These are phyloP conservation scores for Philhelius pedissequus DNA, from an alignment of 2,888 invertebrate genomes.

Conservation along the genomic window DNA sequence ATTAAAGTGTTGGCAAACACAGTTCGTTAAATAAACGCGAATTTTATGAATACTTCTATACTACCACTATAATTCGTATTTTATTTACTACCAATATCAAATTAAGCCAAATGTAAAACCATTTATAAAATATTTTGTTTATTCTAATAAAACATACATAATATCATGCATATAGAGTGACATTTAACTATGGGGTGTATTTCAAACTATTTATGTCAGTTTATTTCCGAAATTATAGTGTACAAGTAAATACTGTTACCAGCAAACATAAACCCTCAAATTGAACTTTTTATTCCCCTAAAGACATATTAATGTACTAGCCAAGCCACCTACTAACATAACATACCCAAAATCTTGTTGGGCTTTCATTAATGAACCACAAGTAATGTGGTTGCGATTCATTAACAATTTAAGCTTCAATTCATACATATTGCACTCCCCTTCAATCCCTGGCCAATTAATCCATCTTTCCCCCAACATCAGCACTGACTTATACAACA, in stretches of 20 bases:
- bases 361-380: slow-evolving; percentile 34
- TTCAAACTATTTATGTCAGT: neutral
- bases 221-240: neutral
- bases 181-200: neutral
- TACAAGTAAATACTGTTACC: too few relatives aligned
- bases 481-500: neutral
- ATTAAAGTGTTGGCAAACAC: too few relatives aligned
- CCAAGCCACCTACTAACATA: neutral
- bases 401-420: slow-evolving; percentile 51
- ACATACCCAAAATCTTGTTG: neutral
- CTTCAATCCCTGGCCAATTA: slow-evolving; percentile 35
- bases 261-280: neutral
- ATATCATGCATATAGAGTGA: neutral
- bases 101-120: too few relatives aligned
- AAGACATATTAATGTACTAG: neutral
- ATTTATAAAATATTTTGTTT: too few relatives aligned
- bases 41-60: too few relatives aligned
- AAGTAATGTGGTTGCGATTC: slow-evolving; percentile 29
- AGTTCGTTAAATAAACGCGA: too few relatives aligned
- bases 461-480: neutral
- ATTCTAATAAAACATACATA: neutral
- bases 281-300: neutral
- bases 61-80: too few relatives aligned
- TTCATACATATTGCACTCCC: slow-evolving; percentile 8
- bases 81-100: too few relatives aligned